These are phyloP conservation scores for Anas bernieri DNA, from an alignment of 2,797 vertebrate genomes.

Conservation along the genomic window DNA sequence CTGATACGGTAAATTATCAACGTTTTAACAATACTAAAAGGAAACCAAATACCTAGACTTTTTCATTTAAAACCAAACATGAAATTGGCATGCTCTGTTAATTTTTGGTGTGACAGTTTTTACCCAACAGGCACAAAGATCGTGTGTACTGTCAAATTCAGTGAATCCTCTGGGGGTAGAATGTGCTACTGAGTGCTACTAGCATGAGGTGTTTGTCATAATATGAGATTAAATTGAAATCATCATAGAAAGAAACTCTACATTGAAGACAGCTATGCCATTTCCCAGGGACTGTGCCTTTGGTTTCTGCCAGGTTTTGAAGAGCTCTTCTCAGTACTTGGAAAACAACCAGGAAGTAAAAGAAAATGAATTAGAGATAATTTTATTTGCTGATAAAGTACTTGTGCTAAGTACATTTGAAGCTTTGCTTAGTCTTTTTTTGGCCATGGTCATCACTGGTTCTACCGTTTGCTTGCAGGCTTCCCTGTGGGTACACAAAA, in stretches of 20 bases:
- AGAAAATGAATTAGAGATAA: neutral
- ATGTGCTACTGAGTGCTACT: neutral
- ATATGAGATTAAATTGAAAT: neutral
- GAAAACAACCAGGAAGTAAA: neutral
- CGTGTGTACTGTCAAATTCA: neutral
- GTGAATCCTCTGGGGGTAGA: neutral
- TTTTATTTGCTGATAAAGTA: neutral
- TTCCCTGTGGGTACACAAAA: neutral
- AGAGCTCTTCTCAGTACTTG: neutral
- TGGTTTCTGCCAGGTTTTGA: neutral
- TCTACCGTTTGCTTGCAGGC: neutral
- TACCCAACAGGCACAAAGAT: neutral
- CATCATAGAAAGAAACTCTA: neutral
- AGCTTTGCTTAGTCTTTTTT: neutral
- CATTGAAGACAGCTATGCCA: neutral
- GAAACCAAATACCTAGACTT: neutral
- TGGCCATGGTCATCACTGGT: neutral
- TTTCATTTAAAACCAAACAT: neutral
- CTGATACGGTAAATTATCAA: neutral
- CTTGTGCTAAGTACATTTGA: neutral
- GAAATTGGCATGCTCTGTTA: neutral
- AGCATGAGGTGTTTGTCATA: neutral
- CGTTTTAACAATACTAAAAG: neutral
- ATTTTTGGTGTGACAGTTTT: neutral
- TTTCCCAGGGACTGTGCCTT: neutral